Evolutionary conservation across 2,797 vertebrate genomes (phyloP), one percentile per base, ranked within the genome.

Genomic region (Sebastes hopkinsi): DNA sequence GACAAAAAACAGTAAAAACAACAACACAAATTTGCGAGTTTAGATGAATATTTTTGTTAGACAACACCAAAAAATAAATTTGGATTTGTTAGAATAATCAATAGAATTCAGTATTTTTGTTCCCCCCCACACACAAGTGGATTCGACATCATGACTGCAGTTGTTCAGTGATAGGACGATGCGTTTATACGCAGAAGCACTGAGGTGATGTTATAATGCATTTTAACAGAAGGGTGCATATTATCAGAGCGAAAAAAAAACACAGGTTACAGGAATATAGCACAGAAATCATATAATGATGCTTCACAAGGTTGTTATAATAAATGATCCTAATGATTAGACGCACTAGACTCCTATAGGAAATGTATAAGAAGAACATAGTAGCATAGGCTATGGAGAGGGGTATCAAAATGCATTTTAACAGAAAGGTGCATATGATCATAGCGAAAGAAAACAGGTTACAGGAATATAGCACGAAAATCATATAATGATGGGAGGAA

Each of bases 141-240:
- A 79, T 64, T 64, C 67, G 56, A 81, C 77, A 85, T 67, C 61
- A 82, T 52, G 77, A 86, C 88, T 82, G 89, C 90, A 72, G 90
- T 65, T 77, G 85, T 77, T 82, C 82, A 34, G 25, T 62, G 75
- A 79, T 58, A 84, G 84, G 80, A 80, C 75, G 85, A 34, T 70
- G 67, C 80, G n/a, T 90, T 85, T 38, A 38, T 38, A 86, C 87
- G 83, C 92, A 91, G 56, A 75, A 55, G 65, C 83, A 73, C 66
- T 32, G 66, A 80, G 68, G 72, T 72, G 65, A 80, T 81, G 20
- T 22, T 67, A 20, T 70, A 52, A 30, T 34, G 64, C 46, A 79
- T 64, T 27, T 54, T 20, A 68, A 64, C 42, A 62, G 5, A 69
- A 64, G 23, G 30, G 6, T 71, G 30, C 46, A 42, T 10, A 30